phyloP scores from a whole-genome alignment of 2,797 vertebrate genomes.

The Eremophila alpestris region DNA sequence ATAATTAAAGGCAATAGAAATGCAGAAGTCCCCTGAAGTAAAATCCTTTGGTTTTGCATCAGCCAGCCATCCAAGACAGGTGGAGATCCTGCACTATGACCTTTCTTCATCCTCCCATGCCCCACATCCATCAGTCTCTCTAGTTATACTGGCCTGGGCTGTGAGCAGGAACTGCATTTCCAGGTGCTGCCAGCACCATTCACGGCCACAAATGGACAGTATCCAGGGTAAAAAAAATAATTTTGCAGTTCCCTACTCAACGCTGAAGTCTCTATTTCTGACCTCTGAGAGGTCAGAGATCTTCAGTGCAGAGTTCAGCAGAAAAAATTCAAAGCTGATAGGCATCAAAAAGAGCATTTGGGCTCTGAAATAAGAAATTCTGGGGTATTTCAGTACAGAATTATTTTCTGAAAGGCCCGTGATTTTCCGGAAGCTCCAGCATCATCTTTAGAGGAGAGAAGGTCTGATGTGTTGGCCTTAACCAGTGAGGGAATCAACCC shows the following conservation, averaged over 20 bases:
- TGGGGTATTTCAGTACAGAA: not conserved
- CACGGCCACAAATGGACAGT: not conserved
- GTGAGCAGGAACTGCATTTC: not conserved
- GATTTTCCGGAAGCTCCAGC: not conserved
- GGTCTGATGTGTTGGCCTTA: not conserved
- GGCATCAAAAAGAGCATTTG: not conserved
- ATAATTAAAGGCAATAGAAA: not conserved
- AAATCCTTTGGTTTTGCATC: not conserved
- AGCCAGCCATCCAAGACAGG: not conserved
- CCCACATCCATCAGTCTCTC: not conserved
- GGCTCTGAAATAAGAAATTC: not conserved
- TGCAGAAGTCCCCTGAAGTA: not conserved
- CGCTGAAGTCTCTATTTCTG: not conserved
- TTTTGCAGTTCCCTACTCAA: not conserved
- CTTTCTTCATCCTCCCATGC: not conserved
- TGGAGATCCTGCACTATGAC: no score
- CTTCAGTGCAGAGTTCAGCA: not conserved
- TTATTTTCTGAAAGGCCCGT: not conserved
- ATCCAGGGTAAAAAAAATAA: not conserved
- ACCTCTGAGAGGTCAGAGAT: not conserved
- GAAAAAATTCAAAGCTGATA: not conserved
- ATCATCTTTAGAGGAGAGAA: not conserved
- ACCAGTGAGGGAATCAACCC: rapidly evolving
- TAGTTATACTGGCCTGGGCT: not conserved
- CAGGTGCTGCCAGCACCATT: not conserved